A percentile compares a stretch with the other conserved stretches of the same genome.
These are phyloP conservation scores for Coenobita brevimanus DNA, from an alignment of 1,140 invertebrate species.

Conservation along the genomic window DNA sequence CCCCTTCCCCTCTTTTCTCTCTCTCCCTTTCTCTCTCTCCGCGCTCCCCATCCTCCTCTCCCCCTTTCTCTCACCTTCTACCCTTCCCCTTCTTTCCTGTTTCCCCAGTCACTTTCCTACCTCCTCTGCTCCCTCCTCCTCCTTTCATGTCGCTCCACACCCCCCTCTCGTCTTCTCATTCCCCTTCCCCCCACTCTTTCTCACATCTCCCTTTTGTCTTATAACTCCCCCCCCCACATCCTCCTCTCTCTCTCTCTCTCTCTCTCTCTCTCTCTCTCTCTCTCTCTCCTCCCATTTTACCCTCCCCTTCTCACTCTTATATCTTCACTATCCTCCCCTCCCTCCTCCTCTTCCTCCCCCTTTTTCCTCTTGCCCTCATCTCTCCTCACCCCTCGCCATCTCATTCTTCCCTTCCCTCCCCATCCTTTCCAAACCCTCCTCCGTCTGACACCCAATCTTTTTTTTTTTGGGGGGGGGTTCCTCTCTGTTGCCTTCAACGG, in stretches of 20 bases:
- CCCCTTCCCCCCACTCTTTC: background rate
- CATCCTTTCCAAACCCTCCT: too few relatives aligned
- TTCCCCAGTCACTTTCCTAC: too few relatives aligned
- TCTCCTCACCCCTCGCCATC: background rate
- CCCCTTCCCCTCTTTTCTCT: too few relatives aligned
- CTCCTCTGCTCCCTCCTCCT: background rate
- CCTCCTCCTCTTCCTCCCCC: background rate
- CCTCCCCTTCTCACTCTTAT: background rate
- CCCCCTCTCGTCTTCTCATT: background rate
- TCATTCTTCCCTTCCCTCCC: too few relatives aligned
- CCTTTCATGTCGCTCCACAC: background rate
- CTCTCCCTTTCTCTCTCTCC: too few relatives aligned
- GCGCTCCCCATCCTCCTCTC: too few relatives aligned
- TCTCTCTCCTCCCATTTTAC: background rate
- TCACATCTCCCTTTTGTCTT: background rate
- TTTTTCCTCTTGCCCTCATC: background rate
- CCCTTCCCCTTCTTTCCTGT: too few relatives aligned
- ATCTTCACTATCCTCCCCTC: background rate
- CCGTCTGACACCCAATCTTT: too few relatives aligned
- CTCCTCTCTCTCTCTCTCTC: background rate
- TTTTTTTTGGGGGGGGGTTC: too few relatives aligned
- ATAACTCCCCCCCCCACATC: background rate
- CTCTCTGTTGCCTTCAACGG: background rate
- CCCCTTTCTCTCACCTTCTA: too few relatives aligned
- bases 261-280: background rate